Evolutionary conservation across 2,113 vertebrate genomes (phyloP).

Genomic region (Cariama cristata): DNA sequence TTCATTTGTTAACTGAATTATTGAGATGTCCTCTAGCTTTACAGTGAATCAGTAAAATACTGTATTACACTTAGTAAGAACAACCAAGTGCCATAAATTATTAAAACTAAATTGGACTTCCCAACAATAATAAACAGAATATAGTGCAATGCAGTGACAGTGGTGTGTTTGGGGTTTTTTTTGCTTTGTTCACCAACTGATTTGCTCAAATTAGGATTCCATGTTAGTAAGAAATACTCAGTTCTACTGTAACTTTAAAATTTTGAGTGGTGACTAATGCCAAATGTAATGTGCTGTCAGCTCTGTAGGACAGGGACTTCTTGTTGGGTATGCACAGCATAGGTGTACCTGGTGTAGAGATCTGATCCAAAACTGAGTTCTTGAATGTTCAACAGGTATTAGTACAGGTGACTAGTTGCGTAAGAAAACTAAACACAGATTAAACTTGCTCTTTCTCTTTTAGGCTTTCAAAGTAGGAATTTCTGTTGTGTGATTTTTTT

Average conservation of each 20-base stretch:
- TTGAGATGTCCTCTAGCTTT: background rate
- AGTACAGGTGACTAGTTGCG: background rate
- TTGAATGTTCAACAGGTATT: background rate
- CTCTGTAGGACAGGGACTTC: background rate
- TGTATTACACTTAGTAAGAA: background rate
- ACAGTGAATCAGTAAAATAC: background rate
- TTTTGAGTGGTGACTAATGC: background rate
- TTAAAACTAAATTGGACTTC: background rate
- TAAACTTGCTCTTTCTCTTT: background rate
- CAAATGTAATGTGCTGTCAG: background rate
- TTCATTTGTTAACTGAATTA: background rate
- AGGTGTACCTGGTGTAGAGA: background rate
- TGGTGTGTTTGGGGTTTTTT: background rate
- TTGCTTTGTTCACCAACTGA: background rate
- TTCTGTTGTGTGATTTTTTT: background rate
- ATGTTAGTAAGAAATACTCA: background rate
- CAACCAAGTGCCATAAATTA: background rate
- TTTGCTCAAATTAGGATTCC: background rate
- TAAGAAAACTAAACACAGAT: background rate
- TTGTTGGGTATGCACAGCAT: background rate
- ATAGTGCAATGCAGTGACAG: background rate
- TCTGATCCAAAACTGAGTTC: background rate
- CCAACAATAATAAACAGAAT: background rate
- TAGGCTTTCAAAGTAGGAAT: background rate
- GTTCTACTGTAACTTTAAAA: background rate